A percentile compares a stretch with the other conserved stretches of the same genome.
These are phyloP conservation scores for Phenganax marumi DNA, from an alignment of 92 coral and sea anemone genomes.

Conservation along the genomic window DNA sequence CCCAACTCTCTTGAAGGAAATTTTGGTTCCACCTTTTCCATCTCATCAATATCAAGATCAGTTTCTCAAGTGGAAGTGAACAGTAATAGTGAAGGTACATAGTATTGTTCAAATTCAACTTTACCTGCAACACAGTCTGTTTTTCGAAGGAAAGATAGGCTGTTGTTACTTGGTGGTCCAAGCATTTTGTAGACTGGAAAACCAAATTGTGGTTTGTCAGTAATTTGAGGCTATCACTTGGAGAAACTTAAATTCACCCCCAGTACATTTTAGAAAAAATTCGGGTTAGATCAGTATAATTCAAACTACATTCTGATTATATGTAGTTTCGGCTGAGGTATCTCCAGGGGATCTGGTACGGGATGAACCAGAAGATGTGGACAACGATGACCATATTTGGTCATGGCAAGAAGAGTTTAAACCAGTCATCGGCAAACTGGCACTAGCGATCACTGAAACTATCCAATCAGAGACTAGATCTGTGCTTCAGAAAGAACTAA, in stretches of 20 bases:
- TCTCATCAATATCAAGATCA: slow-evolving; percentile 15
- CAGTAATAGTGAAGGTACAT: slow-evolving; percentile 18
- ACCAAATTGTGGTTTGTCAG: too few species aligned
- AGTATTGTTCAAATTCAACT: neutral
- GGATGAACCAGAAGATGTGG: slow-evolving; percentile 28
- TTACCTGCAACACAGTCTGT: neutral
- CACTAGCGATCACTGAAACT: slow-evolving; percentile 21
- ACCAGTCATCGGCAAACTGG: slow-evolving; percentile 26
- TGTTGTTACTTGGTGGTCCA: too few species aligned
- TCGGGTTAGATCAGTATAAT: neutral
- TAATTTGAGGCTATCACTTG: too few species aligned
- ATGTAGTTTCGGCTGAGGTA: neutral
- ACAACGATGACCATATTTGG: slow-evolving; percentile 4
- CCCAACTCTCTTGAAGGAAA: neutral
- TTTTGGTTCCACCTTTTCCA: slow-evolving; percentile 32
- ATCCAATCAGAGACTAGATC: slow-evolving; percentile 26
- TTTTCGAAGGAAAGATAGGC: too few species aligned
- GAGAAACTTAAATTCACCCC: too few species aligned
- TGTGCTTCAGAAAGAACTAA: slow-evolving; percentile 27
- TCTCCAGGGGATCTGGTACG: slow-evolving; percentile 9
- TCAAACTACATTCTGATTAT: neutral
- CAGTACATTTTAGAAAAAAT: neutral
- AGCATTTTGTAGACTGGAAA: too few species aligned
- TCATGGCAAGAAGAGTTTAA: slow-evolving; percentile 37
- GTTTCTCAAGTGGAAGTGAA: slow-evolving; percentile 9